Evolutionary conservation across 2,888 invertebrate species (phyloP), one percentile per base, ranked within the genome.

Genomic region (Yponomeuta sedellus): DNA sequence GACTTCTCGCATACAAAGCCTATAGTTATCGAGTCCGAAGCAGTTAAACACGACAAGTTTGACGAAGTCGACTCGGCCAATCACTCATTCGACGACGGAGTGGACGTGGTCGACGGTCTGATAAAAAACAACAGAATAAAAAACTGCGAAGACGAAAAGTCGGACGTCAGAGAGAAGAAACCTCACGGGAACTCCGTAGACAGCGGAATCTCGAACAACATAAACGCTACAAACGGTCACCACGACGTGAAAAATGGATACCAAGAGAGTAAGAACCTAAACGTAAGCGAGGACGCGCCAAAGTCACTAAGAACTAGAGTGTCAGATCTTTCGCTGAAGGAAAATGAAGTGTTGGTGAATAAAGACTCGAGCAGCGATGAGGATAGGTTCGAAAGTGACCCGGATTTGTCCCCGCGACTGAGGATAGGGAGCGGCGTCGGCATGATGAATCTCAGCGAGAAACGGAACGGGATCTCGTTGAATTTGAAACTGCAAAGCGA

Each of bases 1-100:
- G 89, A 90, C 69, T 90, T 89, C 74, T 88, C 88, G 0, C 89
- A 90, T 70, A 90, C 88, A 0, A 83, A 88, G 76, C 90, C 90
- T 0, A 91, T 90, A 66, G 80, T 90, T 28, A 90, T 91, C 61
- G 90, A 89, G 70, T 87, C 89, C 0, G 90, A 90, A 16, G 56
- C 68, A 77, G 81, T 64, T 2, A 87, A 86, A 68, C 81, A 79
- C 66, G 83, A 84, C 1, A 82, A 82, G n/a, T 84, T 81, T 61
- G 74, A 78, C 65, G 83, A 83, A 73, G 69, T 69, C 0, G 90
- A 90, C 68, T 90, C 90, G 0, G 89, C 91, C 0, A 85, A 89
- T 66, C 89, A 90, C 74, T 90, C 89, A 0, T 88, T 88, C 66
- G 89, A 90, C 62, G 89, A 90, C 56, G 88, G 88, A 1, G 73